A percentile compares a stretch with the other conserved stretches of the same genome.
These are phyloP conservation scores for Typhlichthys subterraneus DNA, from an alignment of 2,797 vertebrate genomes.

Conservation along the genomic window DNA sequence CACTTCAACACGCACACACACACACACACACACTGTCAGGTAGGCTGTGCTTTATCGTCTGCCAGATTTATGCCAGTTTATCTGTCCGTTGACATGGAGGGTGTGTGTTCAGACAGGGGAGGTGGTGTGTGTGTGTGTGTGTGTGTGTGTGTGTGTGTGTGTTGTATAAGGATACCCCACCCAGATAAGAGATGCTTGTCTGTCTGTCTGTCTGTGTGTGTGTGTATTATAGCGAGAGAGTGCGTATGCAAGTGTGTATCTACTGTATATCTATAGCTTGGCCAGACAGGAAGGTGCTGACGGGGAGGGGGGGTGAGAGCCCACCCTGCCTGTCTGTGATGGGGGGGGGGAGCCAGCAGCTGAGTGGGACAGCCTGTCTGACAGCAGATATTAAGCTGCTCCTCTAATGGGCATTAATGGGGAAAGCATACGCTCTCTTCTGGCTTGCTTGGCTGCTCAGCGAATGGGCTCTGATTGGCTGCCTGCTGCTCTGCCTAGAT, in stretches of 20 bases:
- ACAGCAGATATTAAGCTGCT: constrained; percentile 16
- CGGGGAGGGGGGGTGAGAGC: not conserved
- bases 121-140: not conserved
- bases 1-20: no score
- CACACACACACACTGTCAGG: no score
- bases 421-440: constrained; percentile 13
- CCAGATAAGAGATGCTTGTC: no score
- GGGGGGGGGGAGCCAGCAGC: constrained; percentile 11
- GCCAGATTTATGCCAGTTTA: no score
- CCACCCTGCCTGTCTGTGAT: constrained; percentile 14
- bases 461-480: not conserved
- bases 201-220: no score
- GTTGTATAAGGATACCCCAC: no score
- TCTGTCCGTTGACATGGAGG: constrained; percentile 2
- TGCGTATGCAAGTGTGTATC: no score
- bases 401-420: constrained; percentile 26
- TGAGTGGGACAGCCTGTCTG: constrained; percentile 5
- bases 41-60: no score
- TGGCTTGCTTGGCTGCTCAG: not conserved
- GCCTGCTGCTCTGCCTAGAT: not conserved
- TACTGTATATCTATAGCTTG: no score
- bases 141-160: constrained; percentile 1
- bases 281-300: constrained; percentile 3
- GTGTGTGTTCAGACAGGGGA: not conserved
- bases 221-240: no score